phyloP scores from a whole-genome alignment of 2,888 invertebrate species.

The Parthenolecanium corni region DNA sequence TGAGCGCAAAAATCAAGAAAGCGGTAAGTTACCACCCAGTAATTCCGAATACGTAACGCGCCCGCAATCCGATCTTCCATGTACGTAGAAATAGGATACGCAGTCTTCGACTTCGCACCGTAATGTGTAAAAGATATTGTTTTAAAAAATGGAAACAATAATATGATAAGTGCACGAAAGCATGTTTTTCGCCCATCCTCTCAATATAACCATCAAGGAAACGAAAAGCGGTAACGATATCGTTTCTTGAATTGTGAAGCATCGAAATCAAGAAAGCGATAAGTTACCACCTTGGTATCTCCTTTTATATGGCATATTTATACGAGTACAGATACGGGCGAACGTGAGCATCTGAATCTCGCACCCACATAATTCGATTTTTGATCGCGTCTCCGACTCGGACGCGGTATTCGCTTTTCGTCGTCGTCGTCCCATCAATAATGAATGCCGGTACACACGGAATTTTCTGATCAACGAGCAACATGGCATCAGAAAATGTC shows the following conservation, averaged over 20 bases:
- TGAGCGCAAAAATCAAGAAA: slow-evolving; percentile 24
- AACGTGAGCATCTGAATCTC: background rate
- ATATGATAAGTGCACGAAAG: background rate
- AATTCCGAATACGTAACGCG: slow-evolving; percentile 14
- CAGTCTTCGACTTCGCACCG: too few species aligned
- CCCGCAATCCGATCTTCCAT: slow-evolving; percentile 7
- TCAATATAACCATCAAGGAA: slow-evolving; percentile 1
- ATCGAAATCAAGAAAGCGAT: slow-evolving; percentile 26
- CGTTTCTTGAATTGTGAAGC: slow-evolving; percentile 20
- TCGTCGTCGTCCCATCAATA: slow-evolving; percentile 1
- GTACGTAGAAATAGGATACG: slow-evolving; percentile 1
- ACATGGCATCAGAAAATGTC: slow-evolving; percentile 22
- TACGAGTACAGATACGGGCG: background rate
- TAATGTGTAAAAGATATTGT: too few species aligned
- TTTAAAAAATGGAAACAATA: too few species aligned
- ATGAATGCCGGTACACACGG: slow-evolving; percentile 20
- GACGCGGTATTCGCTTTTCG: background rate
- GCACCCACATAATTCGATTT: background rate
- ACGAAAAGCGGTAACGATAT: slow-evolving; percentile 23
- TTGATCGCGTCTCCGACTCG: background rate
- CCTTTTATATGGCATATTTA: background rate
- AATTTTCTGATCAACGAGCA: slow-evolving; percentile 15
- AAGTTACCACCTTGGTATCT: slow-evolving; percentile 26
- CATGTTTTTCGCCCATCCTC: background rate
- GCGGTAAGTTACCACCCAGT: slow-evolving; percentile 26